Percentiles rank a stretch among this genome's conserved stretches.
Evolutionary conservation across 2,113 vertebrate species (phyloP).

Genomic region (Brienomyrus brachyistius): DNA sequence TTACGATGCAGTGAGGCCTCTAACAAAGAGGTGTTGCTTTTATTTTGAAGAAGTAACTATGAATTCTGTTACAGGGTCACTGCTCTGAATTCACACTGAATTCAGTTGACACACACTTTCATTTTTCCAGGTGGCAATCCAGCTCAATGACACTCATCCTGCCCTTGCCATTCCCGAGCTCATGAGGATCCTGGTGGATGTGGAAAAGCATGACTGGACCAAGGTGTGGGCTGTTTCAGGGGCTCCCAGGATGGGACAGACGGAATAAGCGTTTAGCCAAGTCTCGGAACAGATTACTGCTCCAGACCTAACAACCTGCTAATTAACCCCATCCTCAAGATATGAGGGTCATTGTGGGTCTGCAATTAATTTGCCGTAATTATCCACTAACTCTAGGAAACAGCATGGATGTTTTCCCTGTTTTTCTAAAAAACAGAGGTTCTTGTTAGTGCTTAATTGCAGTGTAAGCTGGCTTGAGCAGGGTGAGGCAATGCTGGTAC

Average conservation of each 20-base stretch:
- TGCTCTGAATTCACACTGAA: not conserved
- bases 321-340: not conserved
- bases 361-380: not conserved
- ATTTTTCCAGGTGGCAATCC: conserved; percentile 71
- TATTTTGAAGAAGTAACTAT: not conserved
- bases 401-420: not conserved
- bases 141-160: conserved; percentile 79
- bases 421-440: not conserved
- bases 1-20: not conserved
- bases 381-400: not conserved
- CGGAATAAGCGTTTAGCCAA: not conserved
- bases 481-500: not conserved
- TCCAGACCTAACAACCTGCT: not conserved
- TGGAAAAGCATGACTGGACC: conserved; percentile 76
- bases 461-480: not conserved
- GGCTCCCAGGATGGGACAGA: not conserved
- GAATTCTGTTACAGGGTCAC: not conserved
- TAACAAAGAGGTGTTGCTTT: not conserved
- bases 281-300: not conserved
- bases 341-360: not conserved
- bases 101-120: not conserved
- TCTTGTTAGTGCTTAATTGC: not conserved
- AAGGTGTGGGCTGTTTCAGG: conserved; percentile 54
- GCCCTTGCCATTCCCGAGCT: conserved; percentile 81
- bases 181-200: conserved; percentile 76